Evolutionary conservation across 2,888 invertebrate species (phyloP).

Genomic region (Pelosia muscerda): DNA sequence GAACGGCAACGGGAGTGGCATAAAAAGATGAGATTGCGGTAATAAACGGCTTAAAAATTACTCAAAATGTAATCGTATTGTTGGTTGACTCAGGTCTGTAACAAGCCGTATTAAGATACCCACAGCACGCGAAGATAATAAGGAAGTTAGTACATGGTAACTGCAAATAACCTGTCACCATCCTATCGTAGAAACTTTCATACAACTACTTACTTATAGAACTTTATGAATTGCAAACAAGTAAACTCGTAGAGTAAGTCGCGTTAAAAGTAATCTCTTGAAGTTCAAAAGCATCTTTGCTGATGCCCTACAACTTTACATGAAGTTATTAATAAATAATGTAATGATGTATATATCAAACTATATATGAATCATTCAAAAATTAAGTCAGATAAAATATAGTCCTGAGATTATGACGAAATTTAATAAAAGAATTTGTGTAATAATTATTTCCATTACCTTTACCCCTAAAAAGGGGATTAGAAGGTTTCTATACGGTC

Average conservation of each 20-base stretch:
- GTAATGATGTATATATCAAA: background rate
- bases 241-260: slow-evolving; percentile 16
- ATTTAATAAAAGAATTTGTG: no score
- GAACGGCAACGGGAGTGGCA: no score
- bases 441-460: no score
- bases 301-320: background rate
- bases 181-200: slow-evolving; percentile 6
- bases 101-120: background rate
- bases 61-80: background rate
- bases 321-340: background rate
- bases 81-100: background rate
- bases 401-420: no score
- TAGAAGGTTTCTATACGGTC: no score
- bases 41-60: no score
- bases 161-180: slow-evolving; percentile 19
- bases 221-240: slow-evolving; percentile 33
- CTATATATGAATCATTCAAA: background rate
- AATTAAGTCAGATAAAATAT: background rate
- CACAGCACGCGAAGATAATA: background rate
- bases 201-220: slow-evolving; percentile 17
- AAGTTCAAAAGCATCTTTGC: slow-evolving; percentile 8
- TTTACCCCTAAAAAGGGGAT: no score
- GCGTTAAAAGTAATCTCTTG: slow-evolving; percentile 8
- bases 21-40: no score
- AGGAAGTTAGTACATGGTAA: slow-evolving; percentile 6